These are phyloP conservation scores for Labia minor DNA, from an alignment of 2,888 invertebrate genomes.

Conservation along the genomic window DNA sequence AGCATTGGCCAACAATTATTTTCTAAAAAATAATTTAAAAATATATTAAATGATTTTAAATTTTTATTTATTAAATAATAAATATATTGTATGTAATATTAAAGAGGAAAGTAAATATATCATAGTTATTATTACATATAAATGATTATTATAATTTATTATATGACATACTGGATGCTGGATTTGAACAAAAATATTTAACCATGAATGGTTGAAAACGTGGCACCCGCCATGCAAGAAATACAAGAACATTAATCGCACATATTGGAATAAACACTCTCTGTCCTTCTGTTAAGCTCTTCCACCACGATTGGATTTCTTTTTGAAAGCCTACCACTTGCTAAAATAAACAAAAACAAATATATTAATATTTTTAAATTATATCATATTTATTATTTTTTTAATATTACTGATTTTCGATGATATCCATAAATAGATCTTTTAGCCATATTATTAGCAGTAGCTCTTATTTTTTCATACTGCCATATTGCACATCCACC, in stretches of 20 bases:
- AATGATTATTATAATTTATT: too few relatives aligned
- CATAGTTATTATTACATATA: too few relatives aligned
- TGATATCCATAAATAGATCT: neutral
- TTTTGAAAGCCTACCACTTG: slow-evolving; percentile 31
- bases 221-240: slow-evolving; percentile 70
- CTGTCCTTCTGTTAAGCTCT: slow-evolving; percentile 56
- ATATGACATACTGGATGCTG: slow-evolving; percentile 63
- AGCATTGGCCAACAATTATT: slow-evolving; percentile 78
- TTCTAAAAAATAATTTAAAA: slow-evolving; percentile 41
- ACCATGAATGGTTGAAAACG: slow-evolving; percentile 60
- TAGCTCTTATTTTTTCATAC: slow-evolving; percentile 55
- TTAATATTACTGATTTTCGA: neutral
- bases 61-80: slow-evolving; percentile 13
- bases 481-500: slow-evolving; percentile 74
- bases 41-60: neutral
- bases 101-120: too few relatives aligned
- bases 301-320: slow-evolving; percentile 55
- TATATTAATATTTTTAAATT: neutral
- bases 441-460: slow-evolving; percentile 27
- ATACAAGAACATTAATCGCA: slow-evolving; percentile 65
- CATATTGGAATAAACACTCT: slow-evolving; percentile 71
- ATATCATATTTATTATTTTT: neutral
- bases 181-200: slow-evolving; percentile 75
- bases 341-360: neutral
- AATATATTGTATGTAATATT: too few relatives aligned